These are phyloP conservation scores for Diuraphis noxia DNA, from an alignment of 1,140 invertebrate species.

Conservation along the genomic window DNA sequence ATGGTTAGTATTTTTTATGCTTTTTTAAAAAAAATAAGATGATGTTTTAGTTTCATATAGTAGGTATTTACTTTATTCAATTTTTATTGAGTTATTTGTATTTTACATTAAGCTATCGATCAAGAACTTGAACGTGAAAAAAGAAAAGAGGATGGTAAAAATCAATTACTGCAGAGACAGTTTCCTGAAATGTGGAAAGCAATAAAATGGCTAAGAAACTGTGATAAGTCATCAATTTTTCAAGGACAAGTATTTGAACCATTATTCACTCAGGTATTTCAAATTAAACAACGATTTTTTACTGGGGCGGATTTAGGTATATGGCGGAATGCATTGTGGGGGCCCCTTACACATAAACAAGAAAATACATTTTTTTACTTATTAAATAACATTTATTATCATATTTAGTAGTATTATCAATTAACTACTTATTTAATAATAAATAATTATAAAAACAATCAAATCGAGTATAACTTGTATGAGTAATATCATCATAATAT, in stretches of 20 bases:
- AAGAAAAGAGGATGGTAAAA: slow-evolving; percentile 35
- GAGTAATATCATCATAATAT: no score
- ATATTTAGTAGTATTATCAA: no score
- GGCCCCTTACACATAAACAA: no score
- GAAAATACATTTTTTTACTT: no score
- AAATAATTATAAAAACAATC: no score
- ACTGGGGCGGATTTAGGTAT: no score
- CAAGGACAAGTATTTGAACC: slow-evolving; percentile 73
- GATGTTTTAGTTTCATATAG: not conserved
- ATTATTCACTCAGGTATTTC: slow-evolving; percentile 61
- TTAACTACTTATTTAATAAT: no score
- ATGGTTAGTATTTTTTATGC: not conserved
- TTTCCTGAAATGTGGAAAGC: slow-evolving; percentile 51
- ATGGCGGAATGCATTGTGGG: no score
- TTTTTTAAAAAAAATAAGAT: not conserved
- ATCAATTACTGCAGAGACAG: slow-evolving; percentile 24
- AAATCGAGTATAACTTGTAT: no score
- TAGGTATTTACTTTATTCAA: not conserved
- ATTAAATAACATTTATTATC: no score
- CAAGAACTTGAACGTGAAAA: slow-evolving; percentile 45
- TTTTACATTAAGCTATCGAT: slow-evolving; percentile 33
- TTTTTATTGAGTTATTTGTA: not conserved
- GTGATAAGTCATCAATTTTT: slow-evolving; percentile 50
- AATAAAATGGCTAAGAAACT: slow-evolving; percentile 47
- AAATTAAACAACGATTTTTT: not conserved